These are phyloP conservation scores for Serilophus lunatus DNA, from an alignment of 2,113 vertebrate species.

Conservation along the genomic window DNA sequence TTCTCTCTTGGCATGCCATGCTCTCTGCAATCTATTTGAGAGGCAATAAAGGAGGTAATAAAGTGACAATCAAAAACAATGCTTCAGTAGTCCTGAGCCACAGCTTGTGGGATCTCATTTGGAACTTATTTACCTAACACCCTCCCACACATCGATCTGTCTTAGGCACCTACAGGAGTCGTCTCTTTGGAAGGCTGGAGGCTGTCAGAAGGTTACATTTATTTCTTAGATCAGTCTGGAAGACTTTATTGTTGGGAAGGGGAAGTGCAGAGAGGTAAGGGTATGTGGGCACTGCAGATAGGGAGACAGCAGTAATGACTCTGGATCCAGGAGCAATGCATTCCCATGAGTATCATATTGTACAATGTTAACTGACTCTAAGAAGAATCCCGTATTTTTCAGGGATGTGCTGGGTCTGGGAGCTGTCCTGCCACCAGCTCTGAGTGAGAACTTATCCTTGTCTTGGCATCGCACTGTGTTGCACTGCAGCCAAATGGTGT, in stretches of 20 bases:
- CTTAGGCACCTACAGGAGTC: background rate
- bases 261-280: background rate
- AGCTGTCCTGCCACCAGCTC: background rate
- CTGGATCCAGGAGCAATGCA: background rate
- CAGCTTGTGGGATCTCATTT: conserved; percentile 51
- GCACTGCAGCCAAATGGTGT: background rate
- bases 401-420: background rate
- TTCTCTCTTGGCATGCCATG: conserved; percentile 49
- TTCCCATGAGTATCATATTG: background rate
- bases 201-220: background rate
- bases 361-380: background rate
- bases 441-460: background rate
- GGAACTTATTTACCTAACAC: conserved; percentile 57
- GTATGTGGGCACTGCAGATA: background rate
- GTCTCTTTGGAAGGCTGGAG: background rate
- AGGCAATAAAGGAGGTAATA: conserved; percentile 59
- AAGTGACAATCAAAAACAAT: conserved; percentile 61
- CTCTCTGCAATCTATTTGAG: conserved; percentile 55
- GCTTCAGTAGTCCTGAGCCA: conserved; percentile 38
- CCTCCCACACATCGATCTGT: conserved; percentile 17
- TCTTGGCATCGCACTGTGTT: background rate
- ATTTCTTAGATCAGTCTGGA: background rate
- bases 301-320: background rate
- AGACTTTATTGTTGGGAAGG: background rate
- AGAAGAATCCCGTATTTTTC: background rate